Evolutionary conservation across 2,797 vertebrate species (phyloP).

Genomic region (Sebastes minor): DNA sequence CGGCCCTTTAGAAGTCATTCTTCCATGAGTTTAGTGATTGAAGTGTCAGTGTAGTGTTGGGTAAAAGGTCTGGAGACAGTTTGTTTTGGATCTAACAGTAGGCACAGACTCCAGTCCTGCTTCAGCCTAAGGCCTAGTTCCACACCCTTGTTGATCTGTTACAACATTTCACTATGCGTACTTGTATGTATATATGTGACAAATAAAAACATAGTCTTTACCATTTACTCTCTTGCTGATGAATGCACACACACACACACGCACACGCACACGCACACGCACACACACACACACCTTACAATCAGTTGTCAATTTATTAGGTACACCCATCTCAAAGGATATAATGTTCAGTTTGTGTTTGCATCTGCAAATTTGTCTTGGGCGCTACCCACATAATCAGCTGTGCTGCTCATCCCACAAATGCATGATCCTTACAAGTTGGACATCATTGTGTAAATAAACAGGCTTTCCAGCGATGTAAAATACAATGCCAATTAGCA

Average conservation of each 20-base stretch:
- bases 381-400: no score
- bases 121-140: neutral
- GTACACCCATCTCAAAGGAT: neutral
- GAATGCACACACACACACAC: neutral
- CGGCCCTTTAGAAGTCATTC: neutral
- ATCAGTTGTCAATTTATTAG: neutral
- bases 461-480: no score
- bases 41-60: neutral
- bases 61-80: neutral
- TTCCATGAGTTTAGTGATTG: neutral
- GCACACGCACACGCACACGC: no score
- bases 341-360: neutral
- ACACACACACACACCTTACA: no score
- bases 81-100: neutral
- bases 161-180: neutral
- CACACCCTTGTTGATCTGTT: neutral
- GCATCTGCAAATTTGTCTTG: neutral
- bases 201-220: neutral
- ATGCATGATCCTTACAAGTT: no score
- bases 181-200: no score
- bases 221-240: neutral
- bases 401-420: no score
- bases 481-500: no score
- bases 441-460: no score
- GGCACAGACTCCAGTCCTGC: neutral